These are phyloP conservation scores for Amphipoea lucens DNA, from an alignment of 2,888 invertebrate species.

Conservation along the genomic window DNA sequence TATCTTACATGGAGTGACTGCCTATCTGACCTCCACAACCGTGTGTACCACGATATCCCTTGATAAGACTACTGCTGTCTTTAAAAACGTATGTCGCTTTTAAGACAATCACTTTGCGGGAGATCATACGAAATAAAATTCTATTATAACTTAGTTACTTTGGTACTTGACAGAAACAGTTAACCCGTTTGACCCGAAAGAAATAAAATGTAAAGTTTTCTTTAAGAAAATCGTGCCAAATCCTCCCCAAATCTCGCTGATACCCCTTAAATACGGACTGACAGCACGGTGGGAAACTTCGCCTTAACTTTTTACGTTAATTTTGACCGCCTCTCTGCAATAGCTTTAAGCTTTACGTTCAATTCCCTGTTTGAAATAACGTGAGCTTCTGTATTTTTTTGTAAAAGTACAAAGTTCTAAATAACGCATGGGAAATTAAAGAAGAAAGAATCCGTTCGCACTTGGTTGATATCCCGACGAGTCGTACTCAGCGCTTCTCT, in stretches of 20 bases:
- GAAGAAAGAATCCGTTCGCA: not conserved
- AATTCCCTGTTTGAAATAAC: not conserved
- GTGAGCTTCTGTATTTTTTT: not conserved
- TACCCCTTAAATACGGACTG: constrained; percentile 45
- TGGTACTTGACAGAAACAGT: constrained; percentile 37
- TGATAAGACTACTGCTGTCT: not conserved
- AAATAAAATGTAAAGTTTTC: constrained; percentile 55
- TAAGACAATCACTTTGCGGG: not conserved
- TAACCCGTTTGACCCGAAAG: constrained; percentile 42
- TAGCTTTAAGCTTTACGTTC: not conserved
- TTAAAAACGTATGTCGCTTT: not conserved
- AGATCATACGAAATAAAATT: constrained; percentile 31
- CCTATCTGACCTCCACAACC: too few species aligned
- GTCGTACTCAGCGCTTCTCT: too few species aligned
- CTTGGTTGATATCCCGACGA: too few species aligned
- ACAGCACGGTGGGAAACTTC: constrained; percentile 46
- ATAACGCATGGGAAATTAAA: not conserved
- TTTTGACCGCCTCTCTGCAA: constrained; percentile 18
- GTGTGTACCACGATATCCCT: not conserved
- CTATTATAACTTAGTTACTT: constrained; percentile 14
- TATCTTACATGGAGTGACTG: too few species aligned
- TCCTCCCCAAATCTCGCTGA: constrained; percentile 22
- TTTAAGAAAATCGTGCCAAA: constrained; percentile 43
- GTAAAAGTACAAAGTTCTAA: not conserved
- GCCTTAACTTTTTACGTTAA: constrained; percentile 47